phyloP scores from a whole-genome alignment of 2,888 invertebrate genomes.

The Augochlorella aurata region DNA sequence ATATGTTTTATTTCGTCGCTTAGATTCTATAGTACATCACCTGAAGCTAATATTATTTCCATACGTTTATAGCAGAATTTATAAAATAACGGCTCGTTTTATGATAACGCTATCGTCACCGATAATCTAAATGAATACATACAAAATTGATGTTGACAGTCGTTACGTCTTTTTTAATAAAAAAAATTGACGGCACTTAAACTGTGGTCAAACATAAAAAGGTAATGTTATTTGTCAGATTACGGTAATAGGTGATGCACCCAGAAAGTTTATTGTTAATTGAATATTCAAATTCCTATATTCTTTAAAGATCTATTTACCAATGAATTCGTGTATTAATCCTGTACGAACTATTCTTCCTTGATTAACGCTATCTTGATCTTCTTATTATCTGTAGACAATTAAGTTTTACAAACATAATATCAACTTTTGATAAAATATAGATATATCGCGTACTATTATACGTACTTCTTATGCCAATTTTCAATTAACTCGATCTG shows the following conservation, averaged over 20 bases:
- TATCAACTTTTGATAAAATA: not conserved
- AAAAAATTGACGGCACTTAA: too few relatives aligned
- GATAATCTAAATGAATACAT: not conserved
- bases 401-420: too few relatives aligned
- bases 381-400: too few relatives aligned
- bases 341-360: too few relatives aligned
- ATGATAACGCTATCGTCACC: not conserved
- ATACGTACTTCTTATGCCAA: not conserved
- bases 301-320: too few relatives aligned
- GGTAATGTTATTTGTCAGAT: not conserved
- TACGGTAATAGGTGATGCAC: not conserved
- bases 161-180: not conserved
- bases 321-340: too few relatives aligned
- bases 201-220: too few relatives aligned
- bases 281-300: too few relatives aligned
- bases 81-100: not conserved
- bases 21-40: not conserved
- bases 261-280: too few relatives aligned
- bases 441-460: not conserved
- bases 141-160: not conserved
- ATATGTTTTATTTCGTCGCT: not conserved
- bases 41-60: not conserved
- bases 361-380: too few relatives aligned
- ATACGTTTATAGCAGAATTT: not conserved
- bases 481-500: not conserved